Evolutionary conservation across 1,140 invertebrate genomes (phyloP).

Genomic region (Triops longicaudatus): DNA sequence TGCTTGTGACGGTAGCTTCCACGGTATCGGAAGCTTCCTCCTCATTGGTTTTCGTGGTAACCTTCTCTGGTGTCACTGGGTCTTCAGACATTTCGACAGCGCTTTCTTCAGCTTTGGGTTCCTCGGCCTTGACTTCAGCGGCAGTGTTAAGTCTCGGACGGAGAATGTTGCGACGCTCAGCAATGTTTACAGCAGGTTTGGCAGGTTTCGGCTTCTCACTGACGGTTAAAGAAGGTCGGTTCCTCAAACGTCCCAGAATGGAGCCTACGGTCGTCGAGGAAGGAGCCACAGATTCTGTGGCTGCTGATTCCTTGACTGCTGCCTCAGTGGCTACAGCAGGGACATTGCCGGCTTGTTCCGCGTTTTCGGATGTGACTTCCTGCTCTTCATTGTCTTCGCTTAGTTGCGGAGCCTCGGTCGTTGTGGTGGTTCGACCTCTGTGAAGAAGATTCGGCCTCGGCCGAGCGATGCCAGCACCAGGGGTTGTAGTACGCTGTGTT

Average conservation of each 20-base stretch:
- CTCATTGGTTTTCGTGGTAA: neutral
- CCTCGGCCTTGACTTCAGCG: neutral
- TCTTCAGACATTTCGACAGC: neutral
- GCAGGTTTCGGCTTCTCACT: slow-evolving; percentile 22
- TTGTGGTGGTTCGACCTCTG: neutral
- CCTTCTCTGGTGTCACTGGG: neutral
- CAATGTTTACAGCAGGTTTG: neutral
- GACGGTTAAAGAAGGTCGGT: neutral
- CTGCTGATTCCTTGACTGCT: slow-evolving; percentile 1
- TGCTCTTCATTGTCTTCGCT: neutral
- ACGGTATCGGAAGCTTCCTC: neutral
- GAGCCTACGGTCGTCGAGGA: neutral
- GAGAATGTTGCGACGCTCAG: slow-evolving; percentile 16
- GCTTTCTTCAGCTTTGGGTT: neutral
- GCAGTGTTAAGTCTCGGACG: slow-evolving; percentile 14
- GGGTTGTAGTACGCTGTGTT: neutral
- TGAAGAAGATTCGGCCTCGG: slow-evolving; percentile 16
- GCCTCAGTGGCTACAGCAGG: neutral
- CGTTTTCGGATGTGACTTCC: neutral
- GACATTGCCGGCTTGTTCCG: neutral
- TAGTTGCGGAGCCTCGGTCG: neutral
- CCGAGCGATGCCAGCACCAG: neutral
- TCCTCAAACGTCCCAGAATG: slow-evolving; percentile 20
- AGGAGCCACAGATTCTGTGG: neutral
- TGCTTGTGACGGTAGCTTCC: neutral